phyloP scores from a whole-genome alignment of 1,140 invertebrate genomes.

The Drosophila sucinea region DNA sequence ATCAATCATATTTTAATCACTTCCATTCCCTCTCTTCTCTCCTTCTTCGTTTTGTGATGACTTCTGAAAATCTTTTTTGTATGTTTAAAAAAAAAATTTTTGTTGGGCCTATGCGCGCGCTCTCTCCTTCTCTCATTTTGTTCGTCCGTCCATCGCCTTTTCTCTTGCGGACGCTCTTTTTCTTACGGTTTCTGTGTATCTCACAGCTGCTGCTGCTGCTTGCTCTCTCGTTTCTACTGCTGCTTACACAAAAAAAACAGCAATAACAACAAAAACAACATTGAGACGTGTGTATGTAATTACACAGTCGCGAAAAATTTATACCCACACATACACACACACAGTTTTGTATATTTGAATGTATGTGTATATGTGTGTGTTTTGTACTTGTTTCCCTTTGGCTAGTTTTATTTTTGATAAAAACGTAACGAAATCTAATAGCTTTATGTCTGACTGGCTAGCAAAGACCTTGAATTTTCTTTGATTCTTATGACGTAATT shows the following conservation, averaged over 20 bases:
- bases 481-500: conserved; percentile 82
- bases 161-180: conserved; percentile 49
- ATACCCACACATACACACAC: conserved; percentile 44
- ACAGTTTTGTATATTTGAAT: conserved; percentile 36
- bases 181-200: conserved; percentile 53
- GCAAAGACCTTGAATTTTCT: conserved; percentile 78
- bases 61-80: conserved; percentile 34
- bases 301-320: conserved; percentile 66
- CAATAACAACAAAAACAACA: conserved; percentile 30
- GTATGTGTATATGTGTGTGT: conserved; percentile 37
- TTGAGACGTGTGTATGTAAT: conserved; percentile 60
- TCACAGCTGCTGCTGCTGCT: conserved; percentile 60
- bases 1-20: conserved; percentile 30
- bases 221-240: conserved; percentile 41
- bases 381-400: conserved; percentile 32
- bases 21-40: neutral
- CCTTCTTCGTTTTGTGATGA: conserved; percentile 25
- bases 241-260: conserved; percentile 63
- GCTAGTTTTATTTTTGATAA: conserved; percentile 77
- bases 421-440: conserved; percentile 77
- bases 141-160: conserved; percentile 3
- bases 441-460: conserved; percentile 57
- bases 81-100: conserved; percentile 39
- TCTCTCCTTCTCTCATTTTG: conserved; percentile 44
- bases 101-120: conserved; percentile 47